Percentiles rank a stretch among this genome's conserved stretches.
Conservation (phyloP, 1,140 invertebrate species). For the Drosophila arawakana region DNA sequence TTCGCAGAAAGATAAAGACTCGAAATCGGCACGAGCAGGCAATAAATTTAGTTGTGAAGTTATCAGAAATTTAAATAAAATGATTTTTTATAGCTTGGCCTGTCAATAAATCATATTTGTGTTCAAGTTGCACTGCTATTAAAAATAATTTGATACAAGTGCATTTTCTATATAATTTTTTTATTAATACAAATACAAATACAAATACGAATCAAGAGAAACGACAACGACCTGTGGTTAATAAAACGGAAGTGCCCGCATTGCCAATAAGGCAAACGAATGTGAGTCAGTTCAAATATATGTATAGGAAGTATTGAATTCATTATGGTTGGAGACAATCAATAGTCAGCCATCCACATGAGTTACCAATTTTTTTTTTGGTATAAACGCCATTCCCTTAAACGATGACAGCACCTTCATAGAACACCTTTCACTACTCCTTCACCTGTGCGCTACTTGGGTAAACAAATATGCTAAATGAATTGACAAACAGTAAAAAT, state of each 20-base stretch:
- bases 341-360: conserved; percentile 25
- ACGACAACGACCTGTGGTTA: conserved; percentile 7
- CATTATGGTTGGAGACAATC: conserved; percentile 27
- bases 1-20: not conserved
- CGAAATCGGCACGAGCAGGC: not conserved
- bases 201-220: not conserved
- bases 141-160: not conserved
- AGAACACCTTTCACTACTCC: not conserved
- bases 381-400: conserved; percentile 11
- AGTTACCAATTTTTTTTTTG: conserved; percentile 12
- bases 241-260: conserved; percentile 31
- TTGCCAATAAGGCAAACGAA: conserved; percentile 22
- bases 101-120: no score
- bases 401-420: conserved; percentile 9
- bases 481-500: conserved; percentile 53
- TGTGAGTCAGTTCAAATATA: conserved; percentile 20
- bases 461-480: conserved; percentile 59
- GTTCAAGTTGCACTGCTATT: no score
- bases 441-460: not conserved
- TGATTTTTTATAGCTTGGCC: no score
- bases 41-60: not conserved
- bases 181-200: not conserved
- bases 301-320: conserved; percentile 11
- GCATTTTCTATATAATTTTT: not conserved
- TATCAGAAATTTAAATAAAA: no score